phyloP scores from a whole-genome alignment of 2,888 invertebrate genomes.

The Diplazon laetatorius region DNA sequence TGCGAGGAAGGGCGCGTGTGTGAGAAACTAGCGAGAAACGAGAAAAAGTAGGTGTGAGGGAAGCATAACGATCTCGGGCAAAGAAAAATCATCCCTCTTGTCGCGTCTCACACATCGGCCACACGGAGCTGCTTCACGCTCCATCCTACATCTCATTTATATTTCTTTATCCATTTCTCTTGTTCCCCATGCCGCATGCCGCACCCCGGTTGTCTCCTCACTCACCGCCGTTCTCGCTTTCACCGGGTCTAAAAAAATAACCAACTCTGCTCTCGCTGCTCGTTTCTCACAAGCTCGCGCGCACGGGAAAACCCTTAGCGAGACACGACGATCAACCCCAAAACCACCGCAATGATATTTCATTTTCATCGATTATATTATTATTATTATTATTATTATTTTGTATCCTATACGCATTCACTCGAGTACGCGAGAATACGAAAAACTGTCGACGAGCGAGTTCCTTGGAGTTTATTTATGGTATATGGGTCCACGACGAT shows the following conservation, averaged over 20 bases:
- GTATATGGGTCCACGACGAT: background rate
- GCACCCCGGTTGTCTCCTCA: no score
- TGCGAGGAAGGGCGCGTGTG: background rate
- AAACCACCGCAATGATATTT: slow-evolving; percentile 45
- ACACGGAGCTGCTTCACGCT: background rate
- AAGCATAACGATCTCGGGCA: slow-evolving; percentile 46
- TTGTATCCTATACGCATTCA: slow-evolving; percentile 20
- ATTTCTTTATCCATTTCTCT: slow-evolving; percentile 3
- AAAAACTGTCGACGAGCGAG: slow-evolving; percentile 35
- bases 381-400: no score
- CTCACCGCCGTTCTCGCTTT: no score
- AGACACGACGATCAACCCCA: slow-evolving; percentile 34
- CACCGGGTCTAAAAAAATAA: no score
- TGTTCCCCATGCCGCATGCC: no score
- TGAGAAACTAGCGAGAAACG: background rate
- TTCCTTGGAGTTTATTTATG: no score
- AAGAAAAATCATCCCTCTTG: slow-evolving; percentile 55
- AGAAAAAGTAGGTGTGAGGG: slow-evolving; percentile 45
- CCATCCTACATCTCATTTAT: background rate
- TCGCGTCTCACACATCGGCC: slow-evolving; percentile 25
- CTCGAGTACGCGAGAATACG: slow-evolving; percentile 32
- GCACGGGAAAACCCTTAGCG: slow-evolving; percentile 29
- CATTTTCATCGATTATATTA: no score
- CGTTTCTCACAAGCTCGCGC: slow-evolving; percentile 25
- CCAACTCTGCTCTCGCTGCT: background rate